Evolutionary conservation across 2,113 vertebrate species (phyloP), one percentile per base, ranked within the genome.

Genomic region (Grantiella picta): DNA sequence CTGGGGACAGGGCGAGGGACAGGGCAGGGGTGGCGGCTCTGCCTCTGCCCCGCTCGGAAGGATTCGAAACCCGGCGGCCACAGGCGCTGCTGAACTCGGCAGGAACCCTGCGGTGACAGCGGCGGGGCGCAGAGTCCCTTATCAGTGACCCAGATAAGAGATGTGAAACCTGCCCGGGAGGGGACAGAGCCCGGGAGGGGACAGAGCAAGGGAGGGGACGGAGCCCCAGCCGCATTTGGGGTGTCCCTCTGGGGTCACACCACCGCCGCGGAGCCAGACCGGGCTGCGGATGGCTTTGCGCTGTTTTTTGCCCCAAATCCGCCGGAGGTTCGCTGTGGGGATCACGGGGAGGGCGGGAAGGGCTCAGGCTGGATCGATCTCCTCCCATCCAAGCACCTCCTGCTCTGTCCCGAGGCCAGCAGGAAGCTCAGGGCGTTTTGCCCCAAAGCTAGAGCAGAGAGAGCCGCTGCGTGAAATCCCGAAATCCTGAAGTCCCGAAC

Each of bases 351-450:
- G 11, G 5, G 14, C 20, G 6, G 4, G 27, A 35, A 53, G 49
- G 44, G 45, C 16, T 63, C 75, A 2, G 35, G 18, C 9, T 2
- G 77, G 77, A 38, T 38, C 9, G 68, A 7, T 13, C 76, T 27
- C 21, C 36, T 29, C 25, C 10, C 14, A 3, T 3, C 24, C 7
- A 1, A 14, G 13, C 7, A 2, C 5, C 42, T 36, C 59, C 33
- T 0, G 2, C 19, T 24, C 28, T 13, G 45, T 21, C 57, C 79
- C 4, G 0, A 0, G 7, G 12, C 13, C 7, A 1, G 36, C 45
- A 82, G 83, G 76, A 70, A 91, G 77, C 12, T 8, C 75, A 35
- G 61, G 21, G 71, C 0, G 1, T 28, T 80, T 18, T 17, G 2
- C n/a, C 14, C 12, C 5, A 7, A 12, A 2, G 12, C 7, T 9